Evolutionary conservation across 2,888 invertebrate species (phyloP), one percentile per base, ranked within the genome.

Genomic region (Brachypalpus laphriformis): DNA sequence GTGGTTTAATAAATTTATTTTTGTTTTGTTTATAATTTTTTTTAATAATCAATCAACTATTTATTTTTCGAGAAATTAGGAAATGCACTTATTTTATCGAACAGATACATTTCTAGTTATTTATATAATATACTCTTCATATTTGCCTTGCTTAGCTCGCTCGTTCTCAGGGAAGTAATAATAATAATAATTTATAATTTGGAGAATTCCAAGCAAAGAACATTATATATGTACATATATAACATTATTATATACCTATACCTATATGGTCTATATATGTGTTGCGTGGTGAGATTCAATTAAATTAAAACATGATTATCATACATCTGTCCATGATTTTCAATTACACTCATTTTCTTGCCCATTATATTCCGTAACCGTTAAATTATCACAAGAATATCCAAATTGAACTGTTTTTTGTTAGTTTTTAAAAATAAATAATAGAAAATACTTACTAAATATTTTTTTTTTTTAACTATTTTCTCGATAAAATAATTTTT

Each of bases 151-250:
- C 45, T 47, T 71, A 18, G n/a, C 42, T 70, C 34, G 22, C 49
- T 20, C 28, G 20, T 70, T 70, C 47, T 71, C 9, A 47, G 47
- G 47, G 71, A 65, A 78, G 72, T 51, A 57, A 56, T 59, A 59
- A 14, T 51, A 57, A 56, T 59, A 59, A 14, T 47, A 25, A 18
- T 51, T 47, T 37, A 49, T 68, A 8, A 28, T 80, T 42, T 57
- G 40, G n/a, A 75, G 61, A 68, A 57, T 68, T 82, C 22, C 16
- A 56, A 70, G 68, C 54, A 31, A 68, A 56, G n/a, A 75, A 63
- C 37, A 57, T 28, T 82, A 82, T 82, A 20, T 82, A 82, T 82
- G 28, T 82, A 82, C 81, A 82, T 70, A 80, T 80, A 65, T 78
- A 72, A 81, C 68, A 81, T 70, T 61, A 37, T 70, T 74, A n/a